These are phyloP conservation scores for Strix aluco DNA, from an alignment of 2,113 vertebrate genomes.

Conservation along the genomic window DNA sequence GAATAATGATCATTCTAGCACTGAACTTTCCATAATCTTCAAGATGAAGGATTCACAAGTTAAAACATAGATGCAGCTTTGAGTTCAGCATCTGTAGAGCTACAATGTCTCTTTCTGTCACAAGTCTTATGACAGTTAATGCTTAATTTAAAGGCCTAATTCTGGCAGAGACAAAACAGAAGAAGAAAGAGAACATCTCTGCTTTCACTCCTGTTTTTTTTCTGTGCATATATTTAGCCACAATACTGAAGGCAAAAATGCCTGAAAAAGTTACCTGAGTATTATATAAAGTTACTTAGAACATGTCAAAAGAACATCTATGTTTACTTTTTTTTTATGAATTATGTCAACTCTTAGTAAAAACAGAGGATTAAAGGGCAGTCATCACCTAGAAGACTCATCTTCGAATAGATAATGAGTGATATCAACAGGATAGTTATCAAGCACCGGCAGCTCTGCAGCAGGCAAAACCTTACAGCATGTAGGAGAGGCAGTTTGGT, in stretches of 20 bases:
- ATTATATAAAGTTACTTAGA: neutral
- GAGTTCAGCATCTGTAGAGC: neutral
- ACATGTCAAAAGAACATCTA: neutral
- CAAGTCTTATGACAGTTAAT: neutral
- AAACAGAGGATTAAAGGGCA: neutral
- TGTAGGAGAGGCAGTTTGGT: neutral
- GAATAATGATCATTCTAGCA: neutral
- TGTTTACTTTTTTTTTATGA: neutral
- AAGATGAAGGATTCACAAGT: neutral
- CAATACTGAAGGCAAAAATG: neutral
- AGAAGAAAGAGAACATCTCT: neutral
- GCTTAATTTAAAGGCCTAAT: neutral
- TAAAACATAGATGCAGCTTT: neutral
- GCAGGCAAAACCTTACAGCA: neutral
- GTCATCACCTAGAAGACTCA: neutral
- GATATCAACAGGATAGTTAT: neutral
- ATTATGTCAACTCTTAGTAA: neutral
- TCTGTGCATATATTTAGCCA: neutral
- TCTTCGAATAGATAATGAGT: neutral
- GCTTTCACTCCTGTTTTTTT: neutral
- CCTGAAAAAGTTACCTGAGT: neutral
- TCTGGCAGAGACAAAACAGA: neutral
- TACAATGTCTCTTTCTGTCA: neutral
- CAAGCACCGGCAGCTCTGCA: neutral
- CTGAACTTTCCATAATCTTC: neutral